Conservation (phyloP, 2,888 invertebrate genomes). For the Icerya purchasi region DNA sequence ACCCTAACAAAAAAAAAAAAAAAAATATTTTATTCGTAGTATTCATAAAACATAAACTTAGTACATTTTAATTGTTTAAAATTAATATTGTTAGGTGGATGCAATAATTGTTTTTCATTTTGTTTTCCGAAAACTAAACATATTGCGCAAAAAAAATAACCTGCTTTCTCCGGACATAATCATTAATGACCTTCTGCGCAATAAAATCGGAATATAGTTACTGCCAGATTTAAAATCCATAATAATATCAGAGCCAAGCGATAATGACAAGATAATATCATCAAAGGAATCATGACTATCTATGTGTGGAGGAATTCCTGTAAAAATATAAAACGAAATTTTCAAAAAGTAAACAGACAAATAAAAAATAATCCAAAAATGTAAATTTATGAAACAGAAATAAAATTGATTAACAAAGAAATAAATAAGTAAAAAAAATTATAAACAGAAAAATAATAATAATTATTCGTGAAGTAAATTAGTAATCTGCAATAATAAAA, state of each 20-base stretch:
- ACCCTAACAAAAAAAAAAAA: too few relatives aligned
- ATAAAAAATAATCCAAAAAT: not conserved
- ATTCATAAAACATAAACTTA: too few relatives aligned
- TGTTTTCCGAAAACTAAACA: too few relatives aligned
- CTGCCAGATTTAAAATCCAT: slow-evolving; percentile 68
- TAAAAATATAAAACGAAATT: slow-evolving; percentile 18
- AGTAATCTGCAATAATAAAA: too few relatives aligned
- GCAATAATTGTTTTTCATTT: too few relatives aligned
- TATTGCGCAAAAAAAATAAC: too few relatives aligned
- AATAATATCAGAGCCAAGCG: slow-evolving; percentile 54
- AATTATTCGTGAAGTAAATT: too few relatives aligned
- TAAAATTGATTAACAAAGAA: not conserved
- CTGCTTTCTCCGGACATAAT: slow-evolving; percentile 61
- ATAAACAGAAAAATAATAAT: slow-evolving; percentile 1
- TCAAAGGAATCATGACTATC: slow-evolving; percentile 91
- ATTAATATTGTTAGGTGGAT: too few relatives aligned
- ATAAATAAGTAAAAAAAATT: not conserved
- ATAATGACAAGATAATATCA: slow-evolving; percentile 66
- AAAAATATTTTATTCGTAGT: too few relatives aligned
- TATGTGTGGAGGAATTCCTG: slow-evolving; percentile 83
- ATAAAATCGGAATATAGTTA: slow-evolving; percentile 34
- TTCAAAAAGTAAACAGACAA: not conserved
- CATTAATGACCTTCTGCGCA: slow-evolving; percentile 50
- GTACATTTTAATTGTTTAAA: too few relatives aligned
- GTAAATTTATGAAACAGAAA: not conserved